phyloP scores from a whole-genome alignment of 2,797 vertebrate genomes.

The Myotis pilosus region DNA sequence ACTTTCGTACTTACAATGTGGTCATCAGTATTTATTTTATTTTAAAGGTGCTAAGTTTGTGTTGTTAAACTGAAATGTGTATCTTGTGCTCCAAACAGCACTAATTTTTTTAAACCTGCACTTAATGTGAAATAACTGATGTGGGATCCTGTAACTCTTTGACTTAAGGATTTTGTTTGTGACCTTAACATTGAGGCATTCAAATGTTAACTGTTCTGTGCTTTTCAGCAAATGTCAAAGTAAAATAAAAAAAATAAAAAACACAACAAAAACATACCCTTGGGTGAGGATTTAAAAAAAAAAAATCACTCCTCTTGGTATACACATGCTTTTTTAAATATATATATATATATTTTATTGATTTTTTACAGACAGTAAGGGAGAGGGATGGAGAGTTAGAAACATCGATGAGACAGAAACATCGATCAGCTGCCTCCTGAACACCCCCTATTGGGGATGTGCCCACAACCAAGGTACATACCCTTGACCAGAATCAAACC shows the following conservation, averaged over 20 bases:
- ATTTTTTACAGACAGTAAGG: no score
- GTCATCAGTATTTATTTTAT: slow-evolving; percentile 81
- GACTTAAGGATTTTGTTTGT: slow-evolving; percentile 15
- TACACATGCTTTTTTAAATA: not conserved
- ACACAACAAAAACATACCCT: no score
- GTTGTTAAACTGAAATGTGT: slow-evolving; percentile 24
- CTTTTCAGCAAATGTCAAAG: not conserved
- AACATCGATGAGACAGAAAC: no score
- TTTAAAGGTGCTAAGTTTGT: slow-evolving; percentile 65
- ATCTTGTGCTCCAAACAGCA: slow-evolving; percentile 23
- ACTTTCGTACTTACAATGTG: slow-evolving; percentile 58
- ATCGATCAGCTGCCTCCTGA: no score
- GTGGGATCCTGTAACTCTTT: not conserved
- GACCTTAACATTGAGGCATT: slow-evolving; percentile 36
- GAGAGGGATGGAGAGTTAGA: no score
- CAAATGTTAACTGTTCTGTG: not conserved
- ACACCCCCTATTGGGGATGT: no score
- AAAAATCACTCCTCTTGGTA: not conserved
- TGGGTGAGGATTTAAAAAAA: not conserved
- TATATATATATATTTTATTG: no score
- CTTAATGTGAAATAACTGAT: slow-evolving; percentile 61
- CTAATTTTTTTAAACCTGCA: not conserved
- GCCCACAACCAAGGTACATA: no score
- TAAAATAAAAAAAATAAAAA: not conserved
- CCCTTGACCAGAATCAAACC: no score